Base-by-base conservation (phyloP, 2,797 vertebrate species). In the Craterocephalus amniculus region DNA sequence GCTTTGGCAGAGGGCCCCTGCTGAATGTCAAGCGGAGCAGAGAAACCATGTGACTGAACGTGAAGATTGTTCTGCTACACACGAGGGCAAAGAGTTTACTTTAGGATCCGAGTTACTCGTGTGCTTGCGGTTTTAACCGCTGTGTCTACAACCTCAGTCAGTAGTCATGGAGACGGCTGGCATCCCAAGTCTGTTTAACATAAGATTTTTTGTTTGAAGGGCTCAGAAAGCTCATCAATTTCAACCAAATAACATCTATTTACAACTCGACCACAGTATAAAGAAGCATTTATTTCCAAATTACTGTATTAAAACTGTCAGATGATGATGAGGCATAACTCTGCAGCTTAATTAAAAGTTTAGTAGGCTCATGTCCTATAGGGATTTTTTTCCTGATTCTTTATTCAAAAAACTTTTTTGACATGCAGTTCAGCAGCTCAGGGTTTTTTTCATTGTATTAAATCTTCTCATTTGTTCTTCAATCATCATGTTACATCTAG, bases 1-100 rank as follows among this genome's bases (percentile, higher is more conserved):
- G 60, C 40, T 61, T 64, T 29, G 9, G 43, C 24, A 6, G 34
- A 75, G 57, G 58, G 58, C 74, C 2, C 31, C 77, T 68, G 67
- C 74, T 43, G 75, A 64, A 67, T 35, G 22, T 48, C 11, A 9
- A 58, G 65, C 14, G 51, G 60, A 72, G 58, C 13, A 1, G 10
- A 34, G 40, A 56, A 51, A 45, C 63, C 83, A 75, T 71, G 75
- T 81, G 83, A 88, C 72, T 51, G 27, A 57, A 72, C 5, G 13
- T 51, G 72, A 54, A 51, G 51, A 45, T 6, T 45, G 20, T 6
- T 54, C 26, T 48, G 65, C 45, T 7, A 14, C 48, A 71, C 20
- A 60, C 7, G 22, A 67, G 52, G 55, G 58, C 57, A 66, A 26
- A 55, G 61, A 38, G 56, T 43, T 66, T 63, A 4, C 31, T 35